phyloP scores from a whole-genome alignment of 2,113 vertebrate genomes.

The Alethe castanea region DNA sequence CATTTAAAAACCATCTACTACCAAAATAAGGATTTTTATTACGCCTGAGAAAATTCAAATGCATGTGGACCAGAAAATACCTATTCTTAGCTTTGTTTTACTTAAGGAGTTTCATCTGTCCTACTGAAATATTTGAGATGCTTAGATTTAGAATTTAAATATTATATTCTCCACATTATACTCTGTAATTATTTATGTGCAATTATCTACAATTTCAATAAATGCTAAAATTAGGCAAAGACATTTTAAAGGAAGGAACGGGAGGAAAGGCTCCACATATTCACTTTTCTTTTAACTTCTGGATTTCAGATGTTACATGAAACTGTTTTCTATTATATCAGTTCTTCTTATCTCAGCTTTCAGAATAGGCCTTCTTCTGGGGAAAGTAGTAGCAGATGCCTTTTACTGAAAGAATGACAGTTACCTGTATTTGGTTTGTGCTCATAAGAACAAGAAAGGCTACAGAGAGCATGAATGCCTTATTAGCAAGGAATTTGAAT shows the following conservation, averaged over 20 bases:
- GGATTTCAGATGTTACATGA: neutral
- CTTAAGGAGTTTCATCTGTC: neutral
- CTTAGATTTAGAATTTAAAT: neutral
- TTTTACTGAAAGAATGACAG: neutral
- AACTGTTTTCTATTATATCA: neutral
- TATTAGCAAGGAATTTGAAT: neutral
- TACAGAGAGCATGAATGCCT: neutral
- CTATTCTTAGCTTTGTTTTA: neutral
- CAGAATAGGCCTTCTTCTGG: neutral
- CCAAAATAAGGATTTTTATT: neutral
- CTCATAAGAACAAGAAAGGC: neutral
- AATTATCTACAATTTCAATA: neutral
- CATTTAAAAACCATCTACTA: neutral
- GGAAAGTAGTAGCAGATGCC: neutral
- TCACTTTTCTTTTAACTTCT: neutral
- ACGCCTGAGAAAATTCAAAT: neutral
- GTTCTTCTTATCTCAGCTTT: neutral
- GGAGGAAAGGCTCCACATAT: neutral
- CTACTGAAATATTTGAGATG: neutral
- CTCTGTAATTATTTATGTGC: neutral
- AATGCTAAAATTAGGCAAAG: neutral
- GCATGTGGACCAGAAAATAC: neutral
- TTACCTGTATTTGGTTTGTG: neutral
- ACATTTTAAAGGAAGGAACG: neutral
- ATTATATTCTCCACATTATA: neutral